Evolutionary conservation across 1,140 invertebrate genomes (phyloP).

Genomic region (Eufriesea mexicana): DNA sequence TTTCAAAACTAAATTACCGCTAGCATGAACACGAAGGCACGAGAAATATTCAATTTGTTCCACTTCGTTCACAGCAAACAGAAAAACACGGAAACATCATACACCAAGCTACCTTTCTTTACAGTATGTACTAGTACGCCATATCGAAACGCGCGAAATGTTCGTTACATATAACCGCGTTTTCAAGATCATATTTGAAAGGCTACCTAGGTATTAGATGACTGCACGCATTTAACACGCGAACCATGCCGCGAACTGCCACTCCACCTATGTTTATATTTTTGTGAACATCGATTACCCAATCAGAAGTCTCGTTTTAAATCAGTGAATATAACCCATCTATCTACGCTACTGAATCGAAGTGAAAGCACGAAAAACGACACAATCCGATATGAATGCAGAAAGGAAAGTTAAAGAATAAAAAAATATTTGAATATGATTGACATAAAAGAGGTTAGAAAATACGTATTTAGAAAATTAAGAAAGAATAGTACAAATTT

Average conservation of each 20-base stretch:
- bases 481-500: not conserved
- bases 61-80: not conserved
- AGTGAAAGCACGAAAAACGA: not conserved
- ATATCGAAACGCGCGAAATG: not conserved
- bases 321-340: not conserved
- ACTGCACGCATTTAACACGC: not conserved
- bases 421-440: no score
- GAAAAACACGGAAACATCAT: not conserved
- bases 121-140: not conserved
- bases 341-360: not conserved
- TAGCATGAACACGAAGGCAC: not conserved
- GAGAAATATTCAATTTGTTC: not conserved
- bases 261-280: slow-evolving; percentile 1
- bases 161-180: not conserved
- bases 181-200: slow-evolving; percentile 14
- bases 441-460: no score
- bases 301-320: not conserved
- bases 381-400: no score
- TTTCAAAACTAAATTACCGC: slow-evolving; percentile 12
- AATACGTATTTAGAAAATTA: not conserved
- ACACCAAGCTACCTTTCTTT: not conserved
- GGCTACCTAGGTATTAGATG: not conserved
- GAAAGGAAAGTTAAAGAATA: no score
- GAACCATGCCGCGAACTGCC: not conserved
- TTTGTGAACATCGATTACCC: not conserved